phyloP scores from a whole-genome alignment of 2,797 vertebrate species.

The Psittacula echo region DNA sequence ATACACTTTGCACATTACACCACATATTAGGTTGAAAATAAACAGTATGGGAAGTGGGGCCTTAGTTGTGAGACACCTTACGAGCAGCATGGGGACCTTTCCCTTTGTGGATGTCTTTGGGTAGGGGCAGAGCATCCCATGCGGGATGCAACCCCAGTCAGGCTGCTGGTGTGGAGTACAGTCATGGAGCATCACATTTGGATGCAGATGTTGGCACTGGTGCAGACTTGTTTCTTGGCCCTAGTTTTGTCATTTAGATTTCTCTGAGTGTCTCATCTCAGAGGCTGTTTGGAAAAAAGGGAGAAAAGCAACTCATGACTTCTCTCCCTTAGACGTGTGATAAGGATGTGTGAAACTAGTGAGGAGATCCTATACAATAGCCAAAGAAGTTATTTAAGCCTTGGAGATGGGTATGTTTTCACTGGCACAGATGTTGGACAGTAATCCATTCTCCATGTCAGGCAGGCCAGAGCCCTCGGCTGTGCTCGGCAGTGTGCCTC shows the following conservation, averaged over 20 bases:
- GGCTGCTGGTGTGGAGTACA: accelerated
- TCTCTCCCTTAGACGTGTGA: accelerated
- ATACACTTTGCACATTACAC: background rate
- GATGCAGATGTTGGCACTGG: background rate
- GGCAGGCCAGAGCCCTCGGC: background rate
- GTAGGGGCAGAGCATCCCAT: background rate
- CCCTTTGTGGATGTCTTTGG: background rate
- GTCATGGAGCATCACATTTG: background rate
- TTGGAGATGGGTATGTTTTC: background rate
- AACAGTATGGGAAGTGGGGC: background rate
- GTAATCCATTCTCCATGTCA: background rate
- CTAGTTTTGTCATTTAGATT: background rate
- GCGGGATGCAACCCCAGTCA: accelerated
- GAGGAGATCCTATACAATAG: background rate
- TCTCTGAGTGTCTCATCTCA: background rate
- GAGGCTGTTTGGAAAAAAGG: background rate
- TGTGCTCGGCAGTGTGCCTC: background rate
- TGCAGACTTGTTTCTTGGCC: background rate
- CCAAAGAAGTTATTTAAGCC: background rate
- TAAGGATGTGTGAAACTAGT: background rate
- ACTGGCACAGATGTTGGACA: background rate
- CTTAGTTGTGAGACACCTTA: background rate
- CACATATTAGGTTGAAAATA: background rate
- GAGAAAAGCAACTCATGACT: background rate
- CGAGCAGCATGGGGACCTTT: background rate